phyloP scores from a whole-genome alignment of 2,113 vertebrate species.

The Chloropsis cyanopogon region DNA sequence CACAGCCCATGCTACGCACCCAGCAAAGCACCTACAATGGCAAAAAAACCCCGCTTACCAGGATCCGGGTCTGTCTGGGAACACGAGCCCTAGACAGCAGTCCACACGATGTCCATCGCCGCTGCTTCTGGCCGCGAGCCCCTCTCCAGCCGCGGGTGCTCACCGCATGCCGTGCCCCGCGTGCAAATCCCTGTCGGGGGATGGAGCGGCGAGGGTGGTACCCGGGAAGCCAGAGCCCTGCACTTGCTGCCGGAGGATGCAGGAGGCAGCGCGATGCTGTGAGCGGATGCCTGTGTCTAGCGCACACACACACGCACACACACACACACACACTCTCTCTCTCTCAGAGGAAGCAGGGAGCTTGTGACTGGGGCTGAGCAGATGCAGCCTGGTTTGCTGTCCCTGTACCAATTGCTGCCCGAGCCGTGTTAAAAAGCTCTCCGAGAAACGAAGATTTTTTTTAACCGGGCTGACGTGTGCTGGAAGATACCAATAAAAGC shows the following conservation, averaged over 20 bases:
- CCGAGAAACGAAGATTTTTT: constrained; percentile 13
- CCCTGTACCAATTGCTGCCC: constrained; percentile 55
- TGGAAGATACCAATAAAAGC: constrained; percentile 65
- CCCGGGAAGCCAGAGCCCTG: neutral
- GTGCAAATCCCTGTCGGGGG: neutral
- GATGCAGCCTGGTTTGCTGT: constrained; percentile 48
- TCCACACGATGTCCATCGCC: neutral
- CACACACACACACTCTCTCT: neutral
- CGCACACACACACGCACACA: neutral
- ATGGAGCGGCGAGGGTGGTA: neutral
- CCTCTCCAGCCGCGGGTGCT: neutral
- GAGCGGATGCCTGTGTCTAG: constrained; percentile 38
- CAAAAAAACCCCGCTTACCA: neutral
- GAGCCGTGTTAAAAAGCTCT: constrained; percentile 50
- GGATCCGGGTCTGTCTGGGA: neutral
- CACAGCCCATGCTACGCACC: neutral
- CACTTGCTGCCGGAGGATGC: constrained; percentile 30
- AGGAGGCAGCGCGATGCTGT: constrained; percentile 7
- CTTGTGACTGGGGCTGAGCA: constrained; percentile 31
- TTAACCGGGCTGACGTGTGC: constrained; percentile 3
- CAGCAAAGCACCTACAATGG: neutral
- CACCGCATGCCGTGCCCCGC: neutral
- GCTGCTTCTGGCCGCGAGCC: neutral
- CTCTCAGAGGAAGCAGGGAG: neutral
- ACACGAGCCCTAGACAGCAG: neutral